Evolutionary conservation across 2,888 invertebrate species (phyloP), one percentile per base, ranked within the genome.

Genomic region (Stenodera caucasica): DNA sequence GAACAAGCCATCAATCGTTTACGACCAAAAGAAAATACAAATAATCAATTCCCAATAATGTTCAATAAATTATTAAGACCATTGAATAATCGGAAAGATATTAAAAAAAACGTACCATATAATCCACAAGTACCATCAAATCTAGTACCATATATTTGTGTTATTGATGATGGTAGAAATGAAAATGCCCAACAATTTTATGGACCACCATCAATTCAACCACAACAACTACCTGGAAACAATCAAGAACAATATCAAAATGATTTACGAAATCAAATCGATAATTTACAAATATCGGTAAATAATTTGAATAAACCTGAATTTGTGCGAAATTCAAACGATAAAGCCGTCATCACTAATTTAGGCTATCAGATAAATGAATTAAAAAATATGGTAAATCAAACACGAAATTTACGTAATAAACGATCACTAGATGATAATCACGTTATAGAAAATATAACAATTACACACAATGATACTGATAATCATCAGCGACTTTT

Each of bases 301-400:
- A 70, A 67, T 29, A 67, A 65, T 23, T 69, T 78, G 56, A 77
- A 73, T 59, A 59, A 68, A 15, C 74, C 75, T 0, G 72, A 72
- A 54, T 75, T 77, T 60, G 56, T 65, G 2, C 75, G 76, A 65
- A 75, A 62, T 23, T 67, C 72, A 0, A 75, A 75, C 56, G 77
- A 79, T 63, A 71, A 72, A 60, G 65, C 62, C 8, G 68, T 70
- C 0, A 65, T 78, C 2, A 70, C 69, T 45, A 70, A 71, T 55
- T 67, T 79, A 35, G 73, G 77, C 51, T 64, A 71, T 53, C 74
- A 77, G 67, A 77, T 79, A 49, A 66, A 65, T 14, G 76, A 76
- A 49, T 69, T 79, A 45, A 76, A 75, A 53, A 63, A 57, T 18
- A 65, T 74, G 11, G 64, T 75, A 0, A 64, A 59, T 51, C 37